Evolutionary conservation across 35 echinoderm and acorn worm genomes (phyloP).

Genomic region (Hemicentrotus pulcherrimus): DNA sequence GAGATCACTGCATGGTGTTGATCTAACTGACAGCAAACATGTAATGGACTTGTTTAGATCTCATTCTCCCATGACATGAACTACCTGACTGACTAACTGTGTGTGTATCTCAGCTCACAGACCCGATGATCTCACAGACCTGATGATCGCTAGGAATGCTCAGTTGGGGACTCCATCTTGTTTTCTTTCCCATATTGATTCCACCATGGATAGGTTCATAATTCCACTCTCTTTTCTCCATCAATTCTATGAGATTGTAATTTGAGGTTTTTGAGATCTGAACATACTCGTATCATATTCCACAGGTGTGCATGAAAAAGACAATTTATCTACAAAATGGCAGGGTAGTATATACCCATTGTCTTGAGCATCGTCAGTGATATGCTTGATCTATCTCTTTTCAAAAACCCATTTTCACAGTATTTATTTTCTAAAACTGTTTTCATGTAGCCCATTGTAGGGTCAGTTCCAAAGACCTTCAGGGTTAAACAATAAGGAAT

Average conservation of each 20-base stretch:
- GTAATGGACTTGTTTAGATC: background rate
- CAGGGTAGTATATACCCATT: no score
- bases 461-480: background rate
- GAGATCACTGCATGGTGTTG: background rate
- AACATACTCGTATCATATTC: background rate
- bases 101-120: background rate
- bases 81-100: background rate
- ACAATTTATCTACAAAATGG: no score
- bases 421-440: no score
- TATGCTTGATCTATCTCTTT: no score
- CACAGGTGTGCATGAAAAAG: background rate
- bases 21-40: background rate
- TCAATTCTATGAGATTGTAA: background rate
- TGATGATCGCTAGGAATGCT: conserved; percentile 16
- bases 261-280: background rate
- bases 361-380: no score
- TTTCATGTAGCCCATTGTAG: no score
- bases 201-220: no score
- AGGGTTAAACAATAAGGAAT: background rate
- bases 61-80: background rate
- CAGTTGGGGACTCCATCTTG: background rate
- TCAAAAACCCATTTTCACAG: no score
- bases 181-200: conserved; percentile 6
- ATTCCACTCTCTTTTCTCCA: background rate
- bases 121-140: background rate